Conservation (phyloP, 1,140 invertebrate genomes). For the Leptinotarsa lineolata region DNA sequence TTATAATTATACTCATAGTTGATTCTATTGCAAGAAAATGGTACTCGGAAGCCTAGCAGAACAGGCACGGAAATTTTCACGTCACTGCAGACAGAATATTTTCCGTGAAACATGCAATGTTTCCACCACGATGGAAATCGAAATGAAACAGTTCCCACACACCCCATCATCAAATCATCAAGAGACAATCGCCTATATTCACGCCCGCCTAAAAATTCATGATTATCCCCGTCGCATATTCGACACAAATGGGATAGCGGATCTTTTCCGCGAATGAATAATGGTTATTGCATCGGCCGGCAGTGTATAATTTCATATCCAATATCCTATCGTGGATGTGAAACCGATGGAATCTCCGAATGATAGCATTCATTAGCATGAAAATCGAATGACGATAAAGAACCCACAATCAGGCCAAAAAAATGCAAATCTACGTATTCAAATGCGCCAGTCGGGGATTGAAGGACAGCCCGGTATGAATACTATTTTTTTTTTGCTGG, state of each 20-base stretch:
- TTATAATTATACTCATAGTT: too few relatives aligned
- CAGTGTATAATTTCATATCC: constrained; percentile 18
- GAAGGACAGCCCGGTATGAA: constrained; percentile 21
- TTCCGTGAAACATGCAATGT: constrained; percentile 9
- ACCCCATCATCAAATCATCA: constrained; percentile 7
- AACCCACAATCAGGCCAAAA: constrained; percentile 19
- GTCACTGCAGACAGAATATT: too few relatives aligned
- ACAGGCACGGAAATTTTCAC: too few relatives aligned
- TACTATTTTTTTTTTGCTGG: constrained; percentile 13
- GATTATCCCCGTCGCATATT: neutral
- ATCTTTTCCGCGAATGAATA: neutral
- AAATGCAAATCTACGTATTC: constrained; percentile 22
- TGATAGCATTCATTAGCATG: constrained; percentile 20
- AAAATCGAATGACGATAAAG: constrained; percentile 19
- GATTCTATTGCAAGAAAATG: too few relatives aligned
- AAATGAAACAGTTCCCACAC: constrained; percentile 2
- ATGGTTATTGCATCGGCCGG: neutral
- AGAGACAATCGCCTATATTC: neutral
- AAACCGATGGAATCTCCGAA: constrained; percentile 9
- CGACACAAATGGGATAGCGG: too few relatives aligned
- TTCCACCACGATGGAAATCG: neutral
- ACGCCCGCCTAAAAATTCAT: neutral
- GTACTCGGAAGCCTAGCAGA: too few relatives aligned
- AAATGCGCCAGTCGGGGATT: constrained; percentile 19
- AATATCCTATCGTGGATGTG: constrained; percentile 12